phyloP scores from a whole-genome alignment of 2,888 invertebrate species.

The Himalopsyche kuldschensis region DNA sequence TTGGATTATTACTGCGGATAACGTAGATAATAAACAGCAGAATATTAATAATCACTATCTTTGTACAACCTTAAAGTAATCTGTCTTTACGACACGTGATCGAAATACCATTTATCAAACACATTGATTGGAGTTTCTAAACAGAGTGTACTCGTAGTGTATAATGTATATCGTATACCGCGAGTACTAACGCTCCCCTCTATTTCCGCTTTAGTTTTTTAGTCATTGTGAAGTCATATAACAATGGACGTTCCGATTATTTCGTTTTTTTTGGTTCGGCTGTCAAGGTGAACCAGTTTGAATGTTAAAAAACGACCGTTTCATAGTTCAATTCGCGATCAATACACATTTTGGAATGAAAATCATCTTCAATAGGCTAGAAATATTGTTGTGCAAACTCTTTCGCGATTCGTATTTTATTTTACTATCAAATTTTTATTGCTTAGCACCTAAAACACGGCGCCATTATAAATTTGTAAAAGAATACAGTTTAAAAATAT shows the following conservation, averaged over 20 bases:
- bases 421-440: no score
- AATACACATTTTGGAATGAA: neutral
- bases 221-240: slow-evolving; percentile 21
- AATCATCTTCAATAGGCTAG: neutral
- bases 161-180: neutral
- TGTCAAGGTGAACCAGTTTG: slow-evolving; percentile 37
- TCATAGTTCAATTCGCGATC: neutral
- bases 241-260: slow-evolving; percentile 30
- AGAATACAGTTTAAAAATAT: no score
- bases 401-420: no score
- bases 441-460: no score
- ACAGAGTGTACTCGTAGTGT: neutral
- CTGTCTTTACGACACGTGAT: no score
- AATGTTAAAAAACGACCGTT: neutral
- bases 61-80: no score
- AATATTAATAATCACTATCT: no score
- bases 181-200: neutral
- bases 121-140: neutral
- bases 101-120: no score
- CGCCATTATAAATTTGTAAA: no score
- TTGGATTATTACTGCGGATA: no score
- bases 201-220: slow-evolving; percentile 25
- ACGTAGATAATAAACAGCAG: no score
- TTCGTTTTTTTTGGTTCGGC: slow-evolving; percentile 25
- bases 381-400: neutral